A percentile compares a stretch with the other conserved stretches of the same genome.
Evolutionary conservation across 2,888 invertebrate genomes (phyloP).

Genomic region (Agapetus fuscipes): DNA sequence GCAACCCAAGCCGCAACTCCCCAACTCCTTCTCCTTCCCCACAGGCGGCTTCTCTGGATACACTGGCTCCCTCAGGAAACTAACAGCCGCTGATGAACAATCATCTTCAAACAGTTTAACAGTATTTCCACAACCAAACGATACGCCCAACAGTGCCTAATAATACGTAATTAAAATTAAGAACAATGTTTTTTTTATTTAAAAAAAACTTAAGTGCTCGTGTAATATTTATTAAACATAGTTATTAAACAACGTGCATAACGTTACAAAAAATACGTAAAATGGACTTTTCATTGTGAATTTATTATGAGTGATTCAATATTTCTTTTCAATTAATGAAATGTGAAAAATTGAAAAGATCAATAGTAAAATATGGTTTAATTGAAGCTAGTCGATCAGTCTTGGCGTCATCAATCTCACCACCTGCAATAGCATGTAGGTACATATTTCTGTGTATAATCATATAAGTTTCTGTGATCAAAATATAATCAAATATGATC

Average conservation of each 20-base stretch:
- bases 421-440: too few species aligned
- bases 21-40: slow-evolving; percentile 1
- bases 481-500: slow-evolving; percentile 6
- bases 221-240: too few species aligned
- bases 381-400: slow-evolving; percentile 15
- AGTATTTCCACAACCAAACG: slow-evolving; percentile 11
- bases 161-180: too few species aligned
- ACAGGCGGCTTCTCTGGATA: not conserved
- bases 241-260: too few species aligned
- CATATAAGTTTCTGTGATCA: slow-evolving; percentile 6
- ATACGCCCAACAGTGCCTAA: not conserved
- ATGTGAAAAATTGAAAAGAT: not conserved
- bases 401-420: slow-evolving; percentile 4
- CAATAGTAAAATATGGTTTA: slow-evolving; percentile 14
- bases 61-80: not conserved
- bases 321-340: not conserved
- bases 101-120: slow-evolving; percentile 8
- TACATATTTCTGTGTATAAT: too few species aligned
- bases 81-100: not conserved
- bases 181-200: too few species aligned
- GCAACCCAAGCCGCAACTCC: too few species aligned
- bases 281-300: too few species aligned
- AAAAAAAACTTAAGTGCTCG: too few species aligned
- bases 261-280: too few species aligned
- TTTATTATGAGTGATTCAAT: too few species aligned